Percentiles rank a stretch among this genome's conserved stretches.
These are phyloP conservation scores for Microctonus brassicae DNA, from an alignment of 2,888 invertebrate genomes.

Conservation along the genomic window DNA sequence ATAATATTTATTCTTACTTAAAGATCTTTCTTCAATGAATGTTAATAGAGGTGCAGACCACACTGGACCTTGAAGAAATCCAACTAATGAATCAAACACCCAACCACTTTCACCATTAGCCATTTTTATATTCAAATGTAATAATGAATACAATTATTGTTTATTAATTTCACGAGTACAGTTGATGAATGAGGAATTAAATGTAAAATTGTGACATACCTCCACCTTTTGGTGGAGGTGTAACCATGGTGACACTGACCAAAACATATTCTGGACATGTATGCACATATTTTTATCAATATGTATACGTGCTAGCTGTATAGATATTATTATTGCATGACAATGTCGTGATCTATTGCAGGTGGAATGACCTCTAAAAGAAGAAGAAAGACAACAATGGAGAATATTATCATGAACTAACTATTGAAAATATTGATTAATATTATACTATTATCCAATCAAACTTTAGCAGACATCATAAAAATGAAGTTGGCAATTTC, in stretches of 20 bases:
- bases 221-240: slow-evolving; percentile 33
- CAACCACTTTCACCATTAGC: slow-evolving; percentile 79
- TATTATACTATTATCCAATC: too few relatives aligned
- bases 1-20: slow-evolving; percentile 75
- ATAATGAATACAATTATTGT: neutral
- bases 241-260: slow-evolving; percentile 50
- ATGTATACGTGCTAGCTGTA: too few relatives aligned
- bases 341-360: neutral
- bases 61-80: slow-evolving; percentile 91
- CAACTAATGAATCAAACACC: slow-evolving; percentile 93
- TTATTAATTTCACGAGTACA: neutral
- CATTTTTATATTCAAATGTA: slow-evolving; percentile 47
- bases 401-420: neutral
- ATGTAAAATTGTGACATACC: slow-evolving; percentile 25
- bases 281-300: too few relatives aligned
- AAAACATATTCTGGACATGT: slow-evolving; percentile 42
- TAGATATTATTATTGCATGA: too few relatives aligned
- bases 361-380: neutral
- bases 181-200: slow-evolving; percentile 12
- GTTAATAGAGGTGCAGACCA: slow-evolving; percentile 93
- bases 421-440: neutral
- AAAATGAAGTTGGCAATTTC: too few relatives aligned
- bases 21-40: slow-evolving; percentile 92
- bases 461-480: too few relatives aligned
- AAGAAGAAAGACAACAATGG: neutral